Evolutionary conservation across 2,113 vertebrate genomes (phyloP), one percentile per base, ranked within the genome.

Genomic region (Origma solitaria): DNA sequence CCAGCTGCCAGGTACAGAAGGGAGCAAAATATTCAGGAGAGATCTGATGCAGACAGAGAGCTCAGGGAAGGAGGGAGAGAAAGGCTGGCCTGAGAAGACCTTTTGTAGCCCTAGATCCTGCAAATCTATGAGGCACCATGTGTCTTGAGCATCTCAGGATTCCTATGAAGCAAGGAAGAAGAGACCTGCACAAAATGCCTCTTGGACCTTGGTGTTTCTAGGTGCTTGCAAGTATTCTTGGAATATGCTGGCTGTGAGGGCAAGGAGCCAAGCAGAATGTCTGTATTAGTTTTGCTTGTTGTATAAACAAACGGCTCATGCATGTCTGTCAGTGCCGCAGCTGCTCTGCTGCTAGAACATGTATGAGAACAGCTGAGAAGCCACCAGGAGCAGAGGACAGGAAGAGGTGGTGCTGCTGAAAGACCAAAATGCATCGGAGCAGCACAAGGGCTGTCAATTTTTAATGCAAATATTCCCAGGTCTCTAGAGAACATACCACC

Each of bases 121-220:
- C 38, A 86, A 66, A 44, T 11, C 10, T 62, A 24, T 31, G 25
- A 68, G 40, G 20, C 8, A 62, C 15, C 1, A 1, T 47, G 30
- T 7, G 4, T 24, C 30, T 62, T 1, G 0, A 66, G 11, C 0
- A 4, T 31, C 44, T 78, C 53, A 56, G 22, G 7, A 22, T 82
- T 91, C 65, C 40, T 66, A n/a, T 71, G 45, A 75, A 91, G 23
- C 11, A 64, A 33, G 3, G 37, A 89, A 88, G 71, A 60, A 35
- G 33, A 42, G 45, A 19, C 87, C 78, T 9, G 5, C 64, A 27
- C 12, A 47, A 28, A 75, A 84, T n/a, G n/a, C n/a, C n/a, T n/a
- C n/a, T n/a, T n/a, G 17, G 28, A 27, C 24, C n/a, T 31, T 0
- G 0, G 7, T 16, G 13, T 47, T 69, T 66, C 44, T 33, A 40